Percentiles rank a stretch among this genome's conserved stretches.
These are phyloP conservation scores for Eubasilissa regina DNA, from an alignment of 1,140 invertebrate genomes.

Conservation along the genomic window DNA sequence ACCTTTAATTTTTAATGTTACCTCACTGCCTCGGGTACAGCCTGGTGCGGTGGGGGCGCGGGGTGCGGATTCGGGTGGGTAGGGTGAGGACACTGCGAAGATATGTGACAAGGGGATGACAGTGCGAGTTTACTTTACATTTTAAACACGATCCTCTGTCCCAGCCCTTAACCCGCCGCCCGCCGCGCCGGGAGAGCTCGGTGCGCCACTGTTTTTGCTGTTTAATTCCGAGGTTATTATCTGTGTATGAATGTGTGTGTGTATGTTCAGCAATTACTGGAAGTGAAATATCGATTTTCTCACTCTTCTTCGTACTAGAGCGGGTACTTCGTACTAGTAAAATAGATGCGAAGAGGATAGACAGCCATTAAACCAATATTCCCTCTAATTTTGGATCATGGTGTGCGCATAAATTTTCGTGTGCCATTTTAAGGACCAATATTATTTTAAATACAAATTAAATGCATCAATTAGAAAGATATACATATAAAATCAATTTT, in stretches of 20 bases:
- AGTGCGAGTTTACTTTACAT: constrained; percentile 61
- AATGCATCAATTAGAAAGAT: too few species aligned
- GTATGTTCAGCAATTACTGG: neutral
- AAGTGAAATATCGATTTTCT: neutral
- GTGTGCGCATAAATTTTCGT: too few species aligned
- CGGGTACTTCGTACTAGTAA: too few species aligned
- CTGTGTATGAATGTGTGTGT: constrained; percentile 3
- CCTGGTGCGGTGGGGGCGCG: neutral
- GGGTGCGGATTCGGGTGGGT: too few species aligned
- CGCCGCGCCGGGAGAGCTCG: neutral
- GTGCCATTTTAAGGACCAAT: too few species aligned
- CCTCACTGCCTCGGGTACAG: neutral
- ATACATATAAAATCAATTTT: too few species aligned
- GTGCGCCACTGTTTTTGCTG: constrained; percentile 34
- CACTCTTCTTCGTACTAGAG: too few species aligned
- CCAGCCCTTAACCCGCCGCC: constrained; percentile 19
- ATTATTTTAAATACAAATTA: too few species aligned
- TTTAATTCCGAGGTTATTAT: constrained; percentile 26
- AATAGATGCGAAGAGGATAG: neutral
- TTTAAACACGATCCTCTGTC: constrained; percentile 59
- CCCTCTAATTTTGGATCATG: too few species aligned
- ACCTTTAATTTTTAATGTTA: constrained; percentile 18
- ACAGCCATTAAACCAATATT: neutral
- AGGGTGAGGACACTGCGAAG: constrained; percentile 16
- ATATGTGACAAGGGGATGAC: constrained; percentile 61